Conservation (phyloP, 2,113 vertebrate genomes). For the Mola mola region DNA sequence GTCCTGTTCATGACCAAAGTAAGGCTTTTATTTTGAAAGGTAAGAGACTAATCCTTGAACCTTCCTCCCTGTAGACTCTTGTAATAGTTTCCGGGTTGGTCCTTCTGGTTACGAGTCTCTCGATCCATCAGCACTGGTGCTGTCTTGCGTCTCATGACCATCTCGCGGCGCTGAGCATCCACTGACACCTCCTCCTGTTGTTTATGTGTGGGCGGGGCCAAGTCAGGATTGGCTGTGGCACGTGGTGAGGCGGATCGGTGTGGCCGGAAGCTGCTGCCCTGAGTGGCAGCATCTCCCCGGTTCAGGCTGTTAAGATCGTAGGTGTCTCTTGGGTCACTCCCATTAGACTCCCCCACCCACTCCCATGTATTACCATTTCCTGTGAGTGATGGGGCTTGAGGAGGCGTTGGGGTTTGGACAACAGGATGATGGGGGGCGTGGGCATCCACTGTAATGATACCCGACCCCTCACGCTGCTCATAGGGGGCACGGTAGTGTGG, state of each 20-base stretch:
- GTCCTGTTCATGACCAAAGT: constrained; percentile 17
- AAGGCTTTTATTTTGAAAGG: constrained; percentile 56
- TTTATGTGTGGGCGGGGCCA: not conserved
- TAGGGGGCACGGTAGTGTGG: constrained; percentile 85
- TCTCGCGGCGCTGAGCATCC: constrained; percentile 77
- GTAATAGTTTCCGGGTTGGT: constrained; percentile 86
- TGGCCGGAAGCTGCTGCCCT: constrained; percentile 73
- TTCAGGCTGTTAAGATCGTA: constrained; percentile 84
- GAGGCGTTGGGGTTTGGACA: constrained; percentile 69
- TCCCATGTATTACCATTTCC: constrained; percentile 81
- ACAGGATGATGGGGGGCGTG: constrained; percentile 90
- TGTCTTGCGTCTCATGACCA: constrained; percentile 86
- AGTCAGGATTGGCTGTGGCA: constrained; percentile 77
- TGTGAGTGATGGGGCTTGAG: constrained; percentile 30
- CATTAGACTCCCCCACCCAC: constrained; percentile 79
- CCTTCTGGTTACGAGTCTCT: constrained; percentile 68
- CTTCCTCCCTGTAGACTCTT: constrained; percentile 85
- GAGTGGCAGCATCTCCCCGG: constrained; percentile 55
- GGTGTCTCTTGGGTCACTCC: constrained; percentile 57
- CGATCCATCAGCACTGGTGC: constrained; percentile 74
- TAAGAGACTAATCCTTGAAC: constrained; percentile 82
- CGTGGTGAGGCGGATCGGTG: constrained; percentile 81
- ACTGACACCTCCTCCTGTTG: constrained; percentile 74
- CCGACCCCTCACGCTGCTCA: constrained; percentile 82
- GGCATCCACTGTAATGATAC: constrained; percentile 90